A percentile compares a stretch with the other conserved stretches of the same genome.
These are phyloP conservation scores for Machaerirhynchus nigripectus DNA, from an alignment of 2,113 vertebrate genomes.

Conservation along the genomic window DNA sequence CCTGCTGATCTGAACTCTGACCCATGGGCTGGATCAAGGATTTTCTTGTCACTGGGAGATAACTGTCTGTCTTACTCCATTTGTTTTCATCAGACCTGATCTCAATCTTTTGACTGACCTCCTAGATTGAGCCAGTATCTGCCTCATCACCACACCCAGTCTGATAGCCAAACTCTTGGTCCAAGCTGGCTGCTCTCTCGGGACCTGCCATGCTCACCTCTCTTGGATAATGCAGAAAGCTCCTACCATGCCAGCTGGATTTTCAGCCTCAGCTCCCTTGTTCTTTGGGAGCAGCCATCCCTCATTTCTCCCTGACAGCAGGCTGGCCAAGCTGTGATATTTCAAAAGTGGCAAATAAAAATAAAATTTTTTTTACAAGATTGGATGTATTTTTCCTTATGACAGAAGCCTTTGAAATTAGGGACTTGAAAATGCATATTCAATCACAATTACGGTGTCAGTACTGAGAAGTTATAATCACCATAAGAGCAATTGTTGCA, in stretches of 20 bases:
- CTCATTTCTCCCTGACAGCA: neutral
- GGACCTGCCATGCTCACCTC: neutral
- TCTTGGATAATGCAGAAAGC: neutral
- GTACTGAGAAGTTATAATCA: neutral
- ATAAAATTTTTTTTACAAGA: neutral
- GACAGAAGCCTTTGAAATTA: neutral
- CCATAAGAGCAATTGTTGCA: neutral
- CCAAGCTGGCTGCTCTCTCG: neutral
- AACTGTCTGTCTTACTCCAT: neutral
- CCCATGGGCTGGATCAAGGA: neutral
- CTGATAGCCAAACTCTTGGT: neutral
- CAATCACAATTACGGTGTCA: neutral
- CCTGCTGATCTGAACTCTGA: neutral
- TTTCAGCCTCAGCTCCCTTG: neutral
- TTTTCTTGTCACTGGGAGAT: neutral
- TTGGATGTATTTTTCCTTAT: neutral
- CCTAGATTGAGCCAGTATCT: neutral
- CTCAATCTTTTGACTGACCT: neutral
- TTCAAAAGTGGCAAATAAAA: neutral
- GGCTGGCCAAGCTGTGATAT: neutral
- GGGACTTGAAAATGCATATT: neutral
- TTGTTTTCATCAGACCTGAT: neutral
- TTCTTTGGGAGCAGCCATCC: neutral
- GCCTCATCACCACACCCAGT: neutral
- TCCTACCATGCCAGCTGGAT: neutral